Conservation (phyloP, 2,888 invertebrate genomes). For the Mesoligia furuncula region DNA sequence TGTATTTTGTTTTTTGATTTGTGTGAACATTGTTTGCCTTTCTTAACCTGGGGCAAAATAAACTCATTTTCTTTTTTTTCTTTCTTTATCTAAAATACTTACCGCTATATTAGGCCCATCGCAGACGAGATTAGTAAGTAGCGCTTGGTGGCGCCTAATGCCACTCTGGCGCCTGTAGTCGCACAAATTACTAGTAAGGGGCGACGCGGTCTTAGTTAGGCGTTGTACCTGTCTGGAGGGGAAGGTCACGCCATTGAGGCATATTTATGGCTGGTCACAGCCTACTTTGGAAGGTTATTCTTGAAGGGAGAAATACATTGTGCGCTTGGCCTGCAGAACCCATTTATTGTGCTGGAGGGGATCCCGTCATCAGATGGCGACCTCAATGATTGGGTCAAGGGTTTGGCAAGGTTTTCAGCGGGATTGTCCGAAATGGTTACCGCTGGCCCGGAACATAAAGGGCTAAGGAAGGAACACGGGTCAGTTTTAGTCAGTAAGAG, state of each 20-base stretch:
- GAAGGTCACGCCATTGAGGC: neutral
- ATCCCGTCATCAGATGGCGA: neutral
- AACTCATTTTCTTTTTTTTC: too few species aligned
- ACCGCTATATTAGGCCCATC: too few species aligned
- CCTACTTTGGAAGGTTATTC: neutral
- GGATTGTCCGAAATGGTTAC: too few species aligned
- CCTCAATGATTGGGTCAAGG: neutral
- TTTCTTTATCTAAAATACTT: too few species aligned
- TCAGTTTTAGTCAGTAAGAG: too few species aligned
- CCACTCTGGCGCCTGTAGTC: slow-evolving; percentile 25
- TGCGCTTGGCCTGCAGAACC: too few species aligned
- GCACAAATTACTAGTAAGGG: slow-evolving; percentile 28
- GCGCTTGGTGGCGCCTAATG: slow-evolving; percentile 18
- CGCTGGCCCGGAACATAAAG: too few species aligned
- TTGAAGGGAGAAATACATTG: neutral
- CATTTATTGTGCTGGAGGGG: neutral
- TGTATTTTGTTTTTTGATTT: too few species aligned
- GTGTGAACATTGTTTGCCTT: too few species aligned
- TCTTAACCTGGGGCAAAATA: too few species aligned
- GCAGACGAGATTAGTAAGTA: slow-evolving; percentile 1
- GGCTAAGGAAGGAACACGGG: too few species aligned
- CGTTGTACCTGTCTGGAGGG: slow-evolving; percentile 9
- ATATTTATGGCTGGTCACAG: slow-evolving; percentile 2
- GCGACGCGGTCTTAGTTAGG: slow-evolving; percentile 3
- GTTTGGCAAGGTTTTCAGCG: too few species aligned